Conservation (phyloP, 2,113 vertebrate genomes). For the Arenaria interpres region DNA sequence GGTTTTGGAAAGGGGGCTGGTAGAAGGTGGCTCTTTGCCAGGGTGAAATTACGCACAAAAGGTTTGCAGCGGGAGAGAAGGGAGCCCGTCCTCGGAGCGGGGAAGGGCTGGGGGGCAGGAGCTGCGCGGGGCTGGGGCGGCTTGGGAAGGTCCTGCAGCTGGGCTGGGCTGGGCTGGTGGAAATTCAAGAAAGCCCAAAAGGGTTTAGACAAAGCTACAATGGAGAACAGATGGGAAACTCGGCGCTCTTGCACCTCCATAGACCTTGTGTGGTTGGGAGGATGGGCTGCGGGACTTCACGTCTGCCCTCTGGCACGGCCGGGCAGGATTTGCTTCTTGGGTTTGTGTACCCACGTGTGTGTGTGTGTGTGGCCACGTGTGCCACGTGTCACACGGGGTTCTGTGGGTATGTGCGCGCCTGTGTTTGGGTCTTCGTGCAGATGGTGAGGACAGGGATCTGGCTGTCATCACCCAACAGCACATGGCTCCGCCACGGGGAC, state of each 20-base stretch:
- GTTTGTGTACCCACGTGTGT: background rate
- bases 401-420: background rate
- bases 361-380: rapidly evolving
- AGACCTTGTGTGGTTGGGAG: background rate
- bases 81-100: background rate
- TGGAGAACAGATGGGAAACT: conserved; percentile 63
- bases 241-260: background rate
- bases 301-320: rapidly evolving
- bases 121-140: background rate
- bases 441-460: background rate
- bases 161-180: conserved; percentile 52
- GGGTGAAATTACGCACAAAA: background rate
- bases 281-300: background rate
- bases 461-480: background rate
- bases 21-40: conserved; percentile 62
- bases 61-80: background rate
- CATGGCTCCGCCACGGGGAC: rapidly evolving
- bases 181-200: conserved; percentile 67
- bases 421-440: background rate
- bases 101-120: background rate
- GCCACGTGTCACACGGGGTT: rapidly evolving
- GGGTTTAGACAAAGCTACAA: conserved; percentile 34
- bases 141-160: conserved; percentile 54
- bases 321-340: background rate
- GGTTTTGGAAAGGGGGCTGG: conserved; percentile 58